Evolutionary conservation across 2,113 vertebrate genomes (phyloP), one percentile per base, ranked within the genome.

Genomic region (Pluvianellus socialis): DNA sequence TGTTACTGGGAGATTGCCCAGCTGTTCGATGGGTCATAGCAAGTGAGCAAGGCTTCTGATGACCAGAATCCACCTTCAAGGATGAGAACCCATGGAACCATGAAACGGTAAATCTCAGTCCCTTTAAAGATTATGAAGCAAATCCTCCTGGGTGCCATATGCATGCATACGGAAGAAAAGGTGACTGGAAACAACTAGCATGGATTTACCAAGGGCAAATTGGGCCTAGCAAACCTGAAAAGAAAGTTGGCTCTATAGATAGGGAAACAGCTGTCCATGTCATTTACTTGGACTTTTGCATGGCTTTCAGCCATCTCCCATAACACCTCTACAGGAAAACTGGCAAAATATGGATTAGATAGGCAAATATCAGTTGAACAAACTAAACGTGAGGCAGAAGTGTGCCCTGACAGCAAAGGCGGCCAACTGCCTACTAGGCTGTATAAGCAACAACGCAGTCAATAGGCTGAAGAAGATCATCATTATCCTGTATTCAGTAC

Each of bases 81-180:
- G 10, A 91, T 11, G 3, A 72, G 6, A 35, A 87, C 10, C 16
- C 12, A 58, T 16, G 7, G 24, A 77, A 63, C 72, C 50, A 5
- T 42, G 27, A 22, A 8, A 2, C 68, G n/a, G 8, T 30, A 72
- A 73, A 63, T 53, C 27, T 59, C 65, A 49, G 44, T 40, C 28
- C n/a, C 49, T 73, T 12, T 10, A 79, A 89, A 21, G n/a, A 32
- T 68, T 70, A n/a, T 24, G 17, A 89, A 68, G 55, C 20, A 89
- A 86, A 79, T 50, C 23, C 6, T 11, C 4, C 44, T 55, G 66
- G 17, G 83, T 86, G 42, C 7, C 47, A 32, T 47, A 66, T 10
- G 7, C 68, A 53, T 9, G 16, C 7, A 76, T 12, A 80, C 0
- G 0, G 40, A 88, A 0, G 2, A 90, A 56, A 72, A 76, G 11